phyloP scores from a whole-genome alignment of 1,140 invertebrate species.

The Carposina sasakii region DNA sequence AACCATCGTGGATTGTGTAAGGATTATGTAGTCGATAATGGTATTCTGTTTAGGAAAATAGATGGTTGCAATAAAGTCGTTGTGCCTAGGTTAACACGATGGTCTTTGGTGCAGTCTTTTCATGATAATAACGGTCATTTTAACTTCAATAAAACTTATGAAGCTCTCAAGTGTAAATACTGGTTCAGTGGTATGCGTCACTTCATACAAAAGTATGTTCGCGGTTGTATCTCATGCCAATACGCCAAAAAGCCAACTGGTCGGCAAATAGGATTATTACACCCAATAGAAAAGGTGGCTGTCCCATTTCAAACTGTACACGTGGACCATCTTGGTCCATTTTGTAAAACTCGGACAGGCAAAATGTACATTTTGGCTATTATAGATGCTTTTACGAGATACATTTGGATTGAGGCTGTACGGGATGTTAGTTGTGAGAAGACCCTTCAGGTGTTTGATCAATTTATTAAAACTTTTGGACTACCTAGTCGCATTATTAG shows the following conservation, averaged over 20 bases:
- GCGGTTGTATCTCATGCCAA: not conserved
- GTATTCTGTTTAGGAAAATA: not conserved
- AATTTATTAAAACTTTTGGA: no score
- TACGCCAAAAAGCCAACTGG: not conserved
- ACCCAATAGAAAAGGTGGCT: not conserved
- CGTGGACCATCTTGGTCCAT: not conserved
- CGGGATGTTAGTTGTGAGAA: not conserved
- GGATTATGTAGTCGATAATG: not conserved
- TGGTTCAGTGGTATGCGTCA: not conserved
- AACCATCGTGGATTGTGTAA: no score
- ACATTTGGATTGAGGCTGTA: not conserved
- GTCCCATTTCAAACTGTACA: not conserved
- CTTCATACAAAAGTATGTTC: not conserved
- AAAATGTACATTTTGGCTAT: not conserved
- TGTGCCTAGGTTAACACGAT: not conserved
- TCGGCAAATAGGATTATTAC: not conserved
- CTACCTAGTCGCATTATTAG: not conserved
- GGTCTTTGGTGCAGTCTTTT: not conserved
- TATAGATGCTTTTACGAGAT: not conserved
- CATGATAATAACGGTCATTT: not conserved
- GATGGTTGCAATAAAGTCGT: not conserved
- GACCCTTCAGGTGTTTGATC: not conserved
- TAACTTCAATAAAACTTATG: not conserved
- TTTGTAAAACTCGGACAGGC: not conserved
- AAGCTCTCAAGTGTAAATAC: not conserved